Percentiles rank a stretch among this genome's conserved stretches.
phyloP scores from a whole-genome alignment of 2,797 vertebrate genomes.

The Anguilla megastoma region DNA sequence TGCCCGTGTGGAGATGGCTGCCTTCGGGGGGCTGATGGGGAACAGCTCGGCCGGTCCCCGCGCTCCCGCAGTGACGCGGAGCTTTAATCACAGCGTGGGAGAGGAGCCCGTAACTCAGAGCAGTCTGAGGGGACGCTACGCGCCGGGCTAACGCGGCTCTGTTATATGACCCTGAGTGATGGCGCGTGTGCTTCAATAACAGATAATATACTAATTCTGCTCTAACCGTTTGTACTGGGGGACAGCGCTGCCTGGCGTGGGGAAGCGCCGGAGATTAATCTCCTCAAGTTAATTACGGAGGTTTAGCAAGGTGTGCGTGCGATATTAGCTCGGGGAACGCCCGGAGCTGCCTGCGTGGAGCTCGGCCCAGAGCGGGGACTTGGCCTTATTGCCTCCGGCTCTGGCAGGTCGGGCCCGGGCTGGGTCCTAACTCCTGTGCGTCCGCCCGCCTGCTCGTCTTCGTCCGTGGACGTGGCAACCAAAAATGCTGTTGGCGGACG shows the following conservation, averaged over 20 bases:
- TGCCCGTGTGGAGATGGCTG: not conserved
- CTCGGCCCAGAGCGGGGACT: not conserved
- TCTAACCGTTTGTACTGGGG: conserved; percentile 28
- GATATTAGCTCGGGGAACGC: conserved; percentile 23
- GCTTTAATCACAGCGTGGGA: not conserved
- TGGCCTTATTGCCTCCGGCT: not conserved
- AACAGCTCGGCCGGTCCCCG: not conserved
- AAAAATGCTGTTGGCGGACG: not conserved
- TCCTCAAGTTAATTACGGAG: conserved; percentile 39
- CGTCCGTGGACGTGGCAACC: not conserved
- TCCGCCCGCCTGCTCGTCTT: not conserved
- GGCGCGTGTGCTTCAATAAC: conserved; percentile 29
- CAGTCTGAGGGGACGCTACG: not conserved
- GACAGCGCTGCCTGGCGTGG: conserved; percentile 17
- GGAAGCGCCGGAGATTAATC: conserved; percentile 34
- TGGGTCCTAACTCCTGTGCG: not conserved
- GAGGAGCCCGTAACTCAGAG: conserved; percentile 13
- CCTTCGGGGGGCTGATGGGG: not conserved
- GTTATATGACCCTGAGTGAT: conserved; percentile 27
- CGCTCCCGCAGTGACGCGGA: not conserved
- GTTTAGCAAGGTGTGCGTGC: conserved; percentile 31
- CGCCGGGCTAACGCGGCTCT: conserved; percentile 8
- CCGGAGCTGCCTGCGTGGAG: not conserved
- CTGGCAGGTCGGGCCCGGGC: not conserved
- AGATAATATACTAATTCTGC: conserved; percentile 34